Percentiles rank a stretch among this genome's conserved stretches.
These are phyloP conservation scores for Hippocampus barbouri DNA, from an alignment of 2,113 vertebrate species.

Conservation along the genomic window DNA sequence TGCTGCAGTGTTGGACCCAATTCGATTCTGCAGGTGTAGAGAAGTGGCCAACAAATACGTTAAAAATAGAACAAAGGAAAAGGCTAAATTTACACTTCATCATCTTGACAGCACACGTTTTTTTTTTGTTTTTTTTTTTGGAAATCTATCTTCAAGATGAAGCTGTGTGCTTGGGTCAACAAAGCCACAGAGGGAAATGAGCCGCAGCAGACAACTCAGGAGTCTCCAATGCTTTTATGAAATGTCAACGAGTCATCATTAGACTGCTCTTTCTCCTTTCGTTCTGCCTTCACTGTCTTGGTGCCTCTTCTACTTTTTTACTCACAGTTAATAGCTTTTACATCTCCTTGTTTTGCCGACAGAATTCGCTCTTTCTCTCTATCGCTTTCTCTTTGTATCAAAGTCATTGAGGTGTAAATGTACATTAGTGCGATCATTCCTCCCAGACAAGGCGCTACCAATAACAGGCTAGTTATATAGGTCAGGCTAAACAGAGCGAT, in stretches of 20 bases:
- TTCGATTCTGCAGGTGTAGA: background rate
- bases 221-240: constrained; percentile 19
- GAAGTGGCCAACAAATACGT: background rate
- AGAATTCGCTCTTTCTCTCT: background rate
- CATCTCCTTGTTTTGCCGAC: constrained; percentile 2
- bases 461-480: constrained; percentile 48
- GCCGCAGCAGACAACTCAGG: constrained; percentile 24
- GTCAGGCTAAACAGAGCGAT: constrained; percentile 45
- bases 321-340: constrained; percentile 12
- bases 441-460: constrained; percentile 37
- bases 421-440: constrained; percentile 43
- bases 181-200: constrained; percentile 27
- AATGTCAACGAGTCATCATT: constrained; percentile 10
- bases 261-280: background rate
- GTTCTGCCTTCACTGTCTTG: constrained; percentile 5
- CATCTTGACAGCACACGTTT: constrained; percentile 1
- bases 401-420: constrained; percentile 56
- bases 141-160: background rate
- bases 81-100: constrained; percentile 12
- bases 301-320: constrained; percentile 16
- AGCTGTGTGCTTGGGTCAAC: background rate
- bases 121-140: background rate
- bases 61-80: background rate
- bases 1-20: background rate
- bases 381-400: constrained; percentile 37